phyloP scores from a whole-genome alignment of 2,888 invertebrate species.

The Craniophora ligustri region DNA sequence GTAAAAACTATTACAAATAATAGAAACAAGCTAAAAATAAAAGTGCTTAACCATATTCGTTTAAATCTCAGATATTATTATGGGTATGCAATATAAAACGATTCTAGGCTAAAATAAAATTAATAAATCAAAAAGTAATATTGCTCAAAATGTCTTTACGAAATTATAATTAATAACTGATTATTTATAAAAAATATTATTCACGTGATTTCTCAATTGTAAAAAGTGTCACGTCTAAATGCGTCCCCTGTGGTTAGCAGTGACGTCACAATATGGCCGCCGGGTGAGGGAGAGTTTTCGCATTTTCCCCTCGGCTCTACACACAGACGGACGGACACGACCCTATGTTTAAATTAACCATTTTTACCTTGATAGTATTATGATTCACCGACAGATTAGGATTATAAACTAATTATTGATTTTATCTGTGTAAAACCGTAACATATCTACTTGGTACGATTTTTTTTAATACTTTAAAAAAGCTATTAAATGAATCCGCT shows the following conservation, averaged over 20 bases:
- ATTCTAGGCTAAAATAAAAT: neutral
- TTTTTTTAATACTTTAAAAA: neutral
- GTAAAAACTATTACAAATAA: conserved; percentile 19
- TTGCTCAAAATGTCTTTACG: neutral
- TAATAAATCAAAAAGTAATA: neutral
- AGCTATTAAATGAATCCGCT: neutral
- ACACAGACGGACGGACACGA: conserved; percentile 59
- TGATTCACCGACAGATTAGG: neutral
- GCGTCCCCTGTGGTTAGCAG: conserved; percentile 68
- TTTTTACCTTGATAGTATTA: conserved; percentile 26
- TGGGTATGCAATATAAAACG: too few relatives aligned
- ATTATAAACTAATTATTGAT: conserved; percentile 14
- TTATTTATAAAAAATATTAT: neutral
- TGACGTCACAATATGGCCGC: conserved; percentile 87
- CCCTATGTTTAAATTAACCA: conserved; percentile 46
- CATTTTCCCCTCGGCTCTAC: conserved; percentile 81
- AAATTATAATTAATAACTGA: neutral
- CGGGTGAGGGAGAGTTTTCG: conserved; percentile 81
- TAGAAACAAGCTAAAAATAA: too few relatives aligned
- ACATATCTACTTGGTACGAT: neutral
- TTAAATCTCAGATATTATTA: too few relatives aligned
- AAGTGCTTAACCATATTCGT: too few relatives aligned
- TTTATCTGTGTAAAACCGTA: neutral
- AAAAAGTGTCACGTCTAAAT: conserved; percentile 57
- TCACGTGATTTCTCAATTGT: conserved; percentile 1